A percentile compares a stretch with the other conserved stretches of the same genome.
phyloP scores from a whole-genome alignment of 2,888 invertebrate species.

The Nowickia ferox region DNA sequence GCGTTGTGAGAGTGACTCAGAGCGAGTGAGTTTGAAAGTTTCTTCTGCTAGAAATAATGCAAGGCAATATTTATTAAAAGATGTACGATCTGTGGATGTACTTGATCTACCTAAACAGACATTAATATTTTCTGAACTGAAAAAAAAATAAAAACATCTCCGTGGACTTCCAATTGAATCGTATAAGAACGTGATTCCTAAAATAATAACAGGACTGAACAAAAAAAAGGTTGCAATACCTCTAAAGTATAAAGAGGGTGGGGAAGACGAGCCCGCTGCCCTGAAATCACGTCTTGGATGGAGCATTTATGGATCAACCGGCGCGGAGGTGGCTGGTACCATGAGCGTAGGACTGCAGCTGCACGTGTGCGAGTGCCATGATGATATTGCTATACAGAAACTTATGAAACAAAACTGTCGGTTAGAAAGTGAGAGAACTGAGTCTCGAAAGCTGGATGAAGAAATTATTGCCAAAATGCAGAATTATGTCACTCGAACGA shows the following conservation, averaged over 20 bases:
- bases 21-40: conserved; percentile 36
- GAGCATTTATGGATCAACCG: conserved; percentile 40
- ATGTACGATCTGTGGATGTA: conserved; percentile 4
- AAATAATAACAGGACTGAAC: conserved; percentile 64
- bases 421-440: conserved; percentile 21
- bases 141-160: conserved; percentile 56
- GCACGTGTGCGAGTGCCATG: conserved; percentile 67
- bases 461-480: conserved; percentile 17
- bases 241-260: conserved; percentile 58
- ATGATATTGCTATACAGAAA: conserved; percentile 57
- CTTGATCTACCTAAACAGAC: conserved; percentile 64
- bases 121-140: conserved; percentile 39
- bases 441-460: no score
- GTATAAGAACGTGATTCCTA: conserved; percentile 57
- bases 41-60: conserved; percentile 11
- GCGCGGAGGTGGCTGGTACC: background rate
- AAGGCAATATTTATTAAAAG: background rate
- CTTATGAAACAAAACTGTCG: conserved; percentile 56
- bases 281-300: conserved; percentile 67
- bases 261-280: conserved; percentile 58
- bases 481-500: conserved; percentile 27
- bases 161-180: conserved; percentile 56
- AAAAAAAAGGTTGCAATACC: conserved; percentile 65
- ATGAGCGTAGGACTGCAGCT: conserved; percentile 18
- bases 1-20: conserved; percentile 48